phyloP scores from a whole-genome alignment of 2,797 vertebrate species.

The Natrix natrix region DNA sequence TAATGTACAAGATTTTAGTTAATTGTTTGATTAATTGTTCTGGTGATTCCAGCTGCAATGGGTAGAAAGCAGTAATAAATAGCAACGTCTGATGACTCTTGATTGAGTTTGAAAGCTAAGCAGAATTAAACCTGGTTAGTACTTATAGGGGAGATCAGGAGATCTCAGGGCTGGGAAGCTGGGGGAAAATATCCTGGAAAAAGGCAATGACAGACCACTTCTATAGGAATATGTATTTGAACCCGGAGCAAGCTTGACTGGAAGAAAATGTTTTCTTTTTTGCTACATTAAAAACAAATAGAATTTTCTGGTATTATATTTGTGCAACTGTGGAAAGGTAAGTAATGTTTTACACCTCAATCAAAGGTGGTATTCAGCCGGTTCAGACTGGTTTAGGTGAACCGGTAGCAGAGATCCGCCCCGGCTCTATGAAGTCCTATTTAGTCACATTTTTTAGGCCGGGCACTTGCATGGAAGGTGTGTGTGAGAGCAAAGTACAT shows the following conservation, averaged over 20 bases:
- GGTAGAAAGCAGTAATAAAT: neutral
- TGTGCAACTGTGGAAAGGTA: neutral
- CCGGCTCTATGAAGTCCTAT: too few relatives aligned
- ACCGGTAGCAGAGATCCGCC: too few relatives aligned
- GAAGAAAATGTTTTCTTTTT: neutral
- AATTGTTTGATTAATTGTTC: neutral
- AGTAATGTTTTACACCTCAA: neutral
- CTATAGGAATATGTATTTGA: neutral
- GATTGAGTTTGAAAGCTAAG: neutral
- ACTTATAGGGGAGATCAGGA: neutral
- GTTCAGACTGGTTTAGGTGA: too few relatives aligned
- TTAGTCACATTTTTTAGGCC: too few relatives aligned
- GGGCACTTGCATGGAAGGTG: too few relatives aligned
- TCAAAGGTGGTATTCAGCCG: too few relatives aligned
- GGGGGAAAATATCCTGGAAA: neutral
- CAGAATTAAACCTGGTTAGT: neutral
- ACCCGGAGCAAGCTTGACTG: neutral
- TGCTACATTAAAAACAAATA: neutral
- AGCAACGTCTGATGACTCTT: neutral
- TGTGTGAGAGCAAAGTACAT: too few relatives aligned
- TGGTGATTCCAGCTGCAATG: neutral
- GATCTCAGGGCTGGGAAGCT: neutral
- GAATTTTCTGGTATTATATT: too few relatives aligned
- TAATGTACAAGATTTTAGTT: neutral
- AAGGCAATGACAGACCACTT: neutral